Base-by-base conservation (phyloP, 2,888 invertebrate species). In the Erannis defoliaria region DNA sequence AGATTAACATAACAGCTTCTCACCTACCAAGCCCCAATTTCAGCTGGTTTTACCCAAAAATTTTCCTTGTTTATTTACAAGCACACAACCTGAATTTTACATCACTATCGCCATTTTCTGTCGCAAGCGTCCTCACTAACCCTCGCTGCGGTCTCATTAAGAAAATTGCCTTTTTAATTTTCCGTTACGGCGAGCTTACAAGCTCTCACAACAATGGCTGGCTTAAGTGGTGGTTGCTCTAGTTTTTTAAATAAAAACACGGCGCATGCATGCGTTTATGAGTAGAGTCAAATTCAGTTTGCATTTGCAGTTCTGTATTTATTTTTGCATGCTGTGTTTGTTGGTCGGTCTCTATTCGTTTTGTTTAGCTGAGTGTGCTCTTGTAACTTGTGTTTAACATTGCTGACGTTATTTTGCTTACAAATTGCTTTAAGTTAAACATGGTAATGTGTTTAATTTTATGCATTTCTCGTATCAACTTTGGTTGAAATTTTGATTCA, bases 121-220 rank as follows among this genome's bases (percentile, higher is more conserved):
- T 49, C 59, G 42, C 56, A 50, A 33, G 66, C 68, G 57, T 71
- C 70, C 64, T 68, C 72, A 75, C 72, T 75, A 81, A 79, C 80
- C 81, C 80, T 76, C 72, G 51, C 74, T 76, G 79, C 70, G 76
- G 78, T 74, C 78, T 86, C 85, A 89, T 89, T 89, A 89, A 77
- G 82, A 81, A 85, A 86, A 89, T 89, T 82, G 83, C 84, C 84
- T 84, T 88, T 89, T 89, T 89, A 90, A 90, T 88, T 89, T 88
- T 85, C 87, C 82, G 82, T 84, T 75, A 84, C 80, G 76, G 72
- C 77, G 82, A 73, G 71, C 75, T 76, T 67, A 69, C 71, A 71
- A 53, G 31, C 67, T 62, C 69, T 55, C 66, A 62, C 63, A 74
- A 79, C 75, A 77, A 77, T 76, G 56, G 59, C 69, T 54, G 61